A percentile compares a stretch with the other conserved stretches of the same genome.
Evolutionary conservation across 2,888 invertebrate species (phyloP).

Genomic region (Phalangium opilio): DNA sequence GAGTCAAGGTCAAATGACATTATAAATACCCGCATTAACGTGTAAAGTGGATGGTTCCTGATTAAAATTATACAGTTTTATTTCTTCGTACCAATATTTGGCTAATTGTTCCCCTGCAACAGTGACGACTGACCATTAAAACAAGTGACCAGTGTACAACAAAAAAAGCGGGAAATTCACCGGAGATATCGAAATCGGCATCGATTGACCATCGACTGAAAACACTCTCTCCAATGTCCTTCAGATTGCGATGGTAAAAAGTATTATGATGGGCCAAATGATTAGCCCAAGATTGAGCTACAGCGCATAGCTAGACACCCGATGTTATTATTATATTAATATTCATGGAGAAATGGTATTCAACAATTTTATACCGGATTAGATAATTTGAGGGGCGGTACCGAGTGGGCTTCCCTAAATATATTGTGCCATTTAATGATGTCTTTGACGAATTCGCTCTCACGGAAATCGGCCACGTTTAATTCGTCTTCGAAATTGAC

Average conservation of each 20-base stretch:
- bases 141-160: no score
- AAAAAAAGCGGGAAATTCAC: constrained; percentile 8
- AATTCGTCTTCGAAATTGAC: constrained; percentile 6
- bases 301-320: constrained; percentile 45
- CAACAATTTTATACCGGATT: constrained; percentile 59
- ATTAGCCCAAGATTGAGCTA: constrained; percentile 77
- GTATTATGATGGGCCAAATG: constrained; percentile 63
- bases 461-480: constrained; percentile 9
- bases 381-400: constrained; percentile 55
- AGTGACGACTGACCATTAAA: not conserved
- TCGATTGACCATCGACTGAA: constrained; percentile 44
- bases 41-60: constrained; percentile 56
- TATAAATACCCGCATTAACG: constrained; percentile 61
- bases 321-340: no score
- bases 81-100: constrained; percentile 64
- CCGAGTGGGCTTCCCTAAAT: constrained; percentile 57
- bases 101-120: constrained; percentile 56
- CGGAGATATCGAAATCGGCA: constrained; percentile 19
- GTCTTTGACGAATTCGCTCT: constrained; percentile 48
- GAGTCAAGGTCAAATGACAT: constrained; percentile 5
- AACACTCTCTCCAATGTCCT: constrained; percentile 61
- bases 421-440: constrained; percentile 70
- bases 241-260: constrained; percentile 55
- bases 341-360: no score
- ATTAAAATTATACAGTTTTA: constrained; percentile 55